These are phyloP conservation scores for Melieria omissa DNA, from an alignment of 2,888 invertebrate species.

Conservation along the genomic window DNA sequence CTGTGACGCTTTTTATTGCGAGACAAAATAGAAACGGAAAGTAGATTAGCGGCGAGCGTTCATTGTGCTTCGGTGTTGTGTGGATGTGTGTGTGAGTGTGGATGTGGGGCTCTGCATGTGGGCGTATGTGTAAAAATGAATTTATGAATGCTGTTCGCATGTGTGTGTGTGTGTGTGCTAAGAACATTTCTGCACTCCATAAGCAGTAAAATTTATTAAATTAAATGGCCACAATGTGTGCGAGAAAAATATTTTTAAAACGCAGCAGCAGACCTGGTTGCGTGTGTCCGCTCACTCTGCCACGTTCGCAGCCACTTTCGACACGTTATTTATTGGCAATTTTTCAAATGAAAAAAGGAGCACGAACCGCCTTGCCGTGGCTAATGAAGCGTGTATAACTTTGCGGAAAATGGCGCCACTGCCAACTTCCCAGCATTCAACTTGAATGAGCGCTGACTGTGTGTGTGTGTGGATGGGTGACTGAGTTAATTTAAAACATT, in stretches of 20 bases:
- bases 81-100: conserved; percentile 7
- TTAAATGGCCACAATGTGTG: neutral
- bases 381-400: no score
- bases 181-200: no score
- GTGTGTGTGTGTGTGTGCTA: neutral
- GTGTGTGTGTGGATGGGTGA: no score
- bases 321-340: no score
- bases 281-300: no score
- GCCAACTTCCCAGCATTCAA: no score
- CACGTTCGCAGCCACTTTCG: no score
- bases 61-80: conserved; percentile 17
- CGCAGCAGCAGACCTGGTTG: neutral
- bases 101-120: neutral
- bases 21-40: conserved; percentile 39
- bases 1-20: conserved; percentile 7
- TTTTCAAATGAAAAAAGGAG: no score
- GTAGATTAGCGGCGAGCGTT: conserved; percentile 30
- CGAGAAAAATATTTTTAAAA: neutral
- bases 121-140: neutral
- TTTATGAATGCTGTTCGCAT: neutral
- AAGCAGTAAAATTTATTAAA: neutral
- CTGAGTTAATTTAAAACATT: no score
- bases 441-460: no score
- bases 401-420: no score
- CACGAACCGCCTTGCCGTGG: no score